Percentiles rank a stretch among this genome's conserved stretches.
phyloP scores from a whole-genome alignment of 1,140 invertebrate genomes.

The Drosophila obscura region DNA sequence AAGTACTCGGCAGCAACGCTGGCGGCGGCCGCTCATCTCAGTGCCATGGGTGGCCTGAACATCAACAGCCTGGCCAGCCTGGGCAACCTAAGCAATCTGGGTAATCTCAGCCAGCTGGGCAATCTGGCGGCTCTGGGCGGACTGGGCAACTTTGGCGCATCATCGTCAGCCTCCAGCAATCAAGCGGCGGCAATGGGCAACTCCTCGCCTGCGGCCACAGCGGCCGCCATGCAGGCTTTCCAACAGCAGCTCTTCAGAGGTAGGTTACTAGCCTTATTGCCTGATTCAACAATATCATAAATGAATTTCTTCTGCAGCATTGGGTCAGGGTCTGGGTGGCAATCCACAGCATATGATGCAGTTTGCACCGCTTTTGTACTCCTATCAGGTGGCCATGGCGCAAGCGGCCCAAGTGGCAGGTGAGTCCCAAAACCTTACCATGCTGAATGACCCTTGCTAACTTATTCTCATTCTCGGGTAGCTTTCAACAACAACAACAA shows the following conservation, averaged over 20 bases:
- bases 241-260: constrained; percentile 91
- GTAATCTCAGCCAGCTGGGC: constrained; percentile 79
- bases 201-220: constrained; percentile 86
- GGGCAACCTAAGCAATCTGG: constrained; percentile 64
- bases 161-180: constrained; percentile 86
- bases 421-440: constrained; percentile 29
- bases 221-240: constrained; percentile 91
- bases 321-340: constrained; percentile 82
- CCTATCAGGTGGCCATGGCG: constrained; percentile 93
- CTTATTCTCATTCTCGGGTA: background rate
- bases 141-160: constrained; percentile 70
- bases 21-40: constrained; percentile 83
- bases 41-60: constrained; percentile 77
- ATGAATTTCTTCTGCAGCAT: constrained; percentile 37
- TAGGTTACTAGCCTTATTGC: constrained; percentile 60
- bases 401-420: constrained; percentile 88
- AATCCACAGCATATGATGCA: constrained; percentile 92
- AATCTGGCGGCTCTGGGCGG: constrained; percentile 79
- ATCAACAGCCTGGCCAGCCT: constrained; percentile 72
- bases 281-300: background rate
- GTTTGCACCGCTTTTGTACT: constrained; percentile 93
- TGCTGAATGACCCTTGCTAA: background rate
- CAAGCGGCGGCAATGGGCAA: constrained; percentile 71
- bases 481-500: constrained; percentile 79
- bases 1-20: constrained; percentile 84